phyloP scores from a whole-genome alignment of 2,797 vertebrate genomes.

The Tarsius wallacei region DNA sequence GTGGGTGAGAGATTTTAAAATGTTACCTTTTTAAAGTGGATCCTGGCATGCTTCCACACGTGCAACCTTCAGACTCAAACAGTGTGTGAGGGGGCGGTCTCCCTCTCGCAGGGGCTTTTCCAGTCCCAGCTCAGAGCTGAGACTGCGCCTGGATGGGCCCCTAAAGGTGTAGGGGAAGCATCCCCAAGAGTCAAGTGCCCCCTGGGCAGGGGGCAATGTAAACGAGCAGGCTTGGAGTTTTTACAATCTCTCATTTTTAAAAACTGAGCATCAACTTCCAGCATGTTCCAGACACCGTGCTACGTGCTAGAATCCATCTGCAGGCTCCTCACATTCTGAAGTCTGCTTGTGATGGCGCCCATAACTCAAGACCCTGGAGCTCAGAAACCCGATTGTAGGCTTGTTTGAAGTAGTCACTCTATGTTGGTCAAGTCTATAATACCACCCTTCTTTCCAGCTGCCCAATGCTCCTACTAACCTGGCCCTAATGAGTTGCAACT shows the following conservation, averaged over 20 bases:
- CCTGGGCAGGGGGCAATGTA: background rate
- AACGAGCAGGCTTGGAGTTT: background rate
- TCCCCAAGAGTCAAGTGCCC: background rate
- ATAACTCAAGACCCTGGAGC: background rate
- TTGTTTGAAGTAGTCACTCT: background rate
- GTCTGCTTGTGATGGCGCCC: background rate
- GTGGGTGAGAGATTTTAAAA: background rate
- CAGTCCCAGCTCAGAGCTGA: background rate
- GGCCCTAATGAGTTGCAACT: too few species aligned
- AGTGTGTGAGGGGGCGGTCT: background rate
- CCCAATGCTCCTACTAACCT: too few species aligned
- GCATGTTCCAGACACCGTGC: background rate
- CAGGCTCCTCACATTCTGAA: background rate
- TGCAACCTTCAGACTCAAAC: background rate
- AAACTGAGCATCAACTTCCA: background rate
- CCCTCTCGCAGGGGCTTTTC: background rate
- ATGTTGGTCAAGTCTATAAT: background rate
- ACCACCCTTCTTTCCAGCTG: background rate
- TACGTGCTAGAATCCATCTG: background rate
- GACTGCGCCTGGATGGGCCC: background rate
- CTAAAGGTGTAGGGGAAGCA: background rate
- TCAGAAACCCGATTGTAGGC: background rate
- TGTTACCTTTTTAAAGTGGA: background rate
- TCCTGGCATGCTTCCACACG: background rate
- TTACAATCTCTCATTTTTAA: background rate